Evolutionary conservation across 2,888 invertebrate genomes (phyloP), one percentile per base, ranked within the genome.

Genomic region (Carpatolechia fugitivella): DNA sequence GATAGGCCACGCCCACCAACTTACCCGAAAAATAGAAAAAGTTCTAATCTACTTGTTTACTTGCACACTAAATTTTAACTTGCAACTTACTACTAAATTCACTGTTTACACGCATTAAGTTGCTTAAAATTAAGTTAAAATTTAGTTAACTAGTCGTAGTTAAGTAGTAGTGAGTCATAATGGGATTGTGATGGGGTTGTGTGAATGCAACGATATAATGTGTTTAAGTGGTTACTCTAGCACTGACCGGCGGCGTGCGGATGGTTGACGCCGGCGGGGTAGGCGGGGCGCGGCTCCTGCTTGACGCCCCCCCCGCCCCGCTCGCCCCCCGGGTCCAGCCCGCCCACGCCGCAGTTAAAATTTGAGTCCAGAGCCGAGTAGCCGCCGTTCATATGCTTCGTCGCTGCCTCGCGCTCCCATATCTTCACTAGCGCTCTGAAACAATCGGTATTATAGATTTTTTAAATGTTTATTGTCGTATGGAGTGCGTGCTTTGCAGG

Each of bases 351-450:
- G 76, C 92, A 91, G 85, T 91, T 94, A 90, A 93, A 93, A 87
- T 87, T 92, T 79, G 91, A 90, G 57, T 91, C 92, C 78, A 83
- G 68, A 64, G 70, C 88, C 63, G 91, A 91, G 77, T 91, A 91
- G 58, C 90, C 90, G 60, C 91, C 91, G 59, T 92, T 90, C 73
- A 87, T 74, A 55, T 82, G 82, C 57, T 89, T 91, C 53, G 92
- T 91, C 29, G 92, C 83, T 29, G 92, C 92, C 67, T 95, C 95
- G 8, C 94, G 92, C 69, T 96, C 95, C 96, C 97, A 97, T 54
- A 93, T 92, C 73, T 95, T 94, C n/a, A 98, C 93, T 1, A 98
- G 91, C 1, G 97, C 93, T 60, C 89, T 90, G 64, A 3, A n/a
- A 11, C 8, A 18, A 11, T 49, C n/a, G n/a, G n/a, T n/a, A n/a